Percentiles rank a stretch among this genome's conserved stretches.
Evolutionary conservation across 37 sponge, comb jelly and placozoan genomes (phyloP).

Genomic region (Corticium candelabrum): DNA sequence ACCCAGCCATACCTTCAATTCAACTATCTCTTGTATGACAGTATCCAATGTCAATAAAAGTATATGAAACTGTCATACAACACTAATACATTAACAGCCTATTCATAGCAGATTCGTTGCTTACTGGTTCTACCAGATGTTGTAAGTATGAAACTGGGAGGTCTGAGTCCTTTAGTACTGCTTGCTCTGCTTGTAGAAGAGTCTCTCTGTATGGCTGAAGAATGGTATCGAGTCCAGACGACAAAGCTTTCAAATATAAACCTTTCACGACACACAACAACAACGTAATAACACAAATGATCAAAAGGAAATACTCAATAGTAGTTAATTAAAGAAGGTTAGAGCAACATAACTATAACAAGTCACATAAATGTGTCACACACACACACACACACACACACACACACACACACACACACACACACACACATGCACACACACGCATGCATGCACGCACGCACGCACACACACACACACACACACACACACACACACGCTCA

Average conservation of each 20-base stretch:
- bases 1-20: no score
- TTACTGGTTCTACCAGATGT: no score
- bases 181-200: conserved; percentile 48
- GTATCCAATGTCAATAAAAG: no score
- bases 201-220: conserved; percentile 43
- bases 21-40: no score
- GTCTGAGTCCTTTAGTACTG: no score
- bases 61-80: no score
- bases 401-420: conserved; percentile 18
- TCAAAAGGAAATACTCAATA: no score
- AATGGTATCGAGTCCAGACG: conserved; percentile 36
- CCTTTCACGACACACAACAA: neutral
- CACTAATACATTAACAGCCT: no score
- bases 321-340: no score
- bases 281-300: neutral
- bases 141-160: no score
- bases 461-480: neutral
- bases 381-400: conserved; percentile 5
- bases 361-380: neutral
- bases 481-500: no score
- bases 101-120: no score
- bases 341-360: neutral
- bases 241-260: conserved; percentile 50
- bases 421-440: neutral
- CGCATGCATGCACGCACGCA: neutral